phyloP scores from a whole-genome alignment of 2,113 vertebrate genomes.

The Neoarius graeffei region DNA sequence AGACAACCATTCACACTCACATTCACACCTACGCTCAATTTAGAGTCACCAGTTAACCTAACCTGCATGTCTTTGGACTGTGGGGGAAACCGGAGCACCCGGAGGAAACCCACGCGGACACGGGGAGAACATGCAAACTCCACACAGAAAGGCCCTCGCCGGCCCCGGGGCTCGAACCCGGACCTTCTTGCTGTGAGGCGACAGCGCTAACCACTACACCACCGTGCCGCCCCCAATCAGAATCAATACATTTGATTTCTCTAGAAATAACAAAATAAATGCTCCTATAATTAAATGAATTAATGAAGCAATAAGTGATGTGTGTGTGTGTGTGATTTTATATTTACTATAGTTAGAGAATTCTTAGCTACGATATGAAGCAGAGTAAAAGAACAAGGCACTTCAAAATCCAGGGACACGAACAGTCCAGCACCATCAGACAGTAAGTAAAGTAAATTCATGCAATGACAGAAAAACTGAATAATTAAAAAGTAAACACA shows the following conservation, averaged over 20 bases:
- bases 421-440: background rate
- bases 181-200: too few species aligned
- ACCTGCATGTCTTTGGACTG: too few species aligned
- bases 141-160: too few species aligned
- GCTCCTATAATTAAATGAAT: background rate
- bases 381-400: background rate
- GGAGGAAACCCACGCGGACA: too few species aligned
- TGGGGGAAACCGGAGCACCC: too few species aligned
- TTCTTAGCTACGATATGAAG: background rate
- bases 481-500: background rate
- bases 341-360: background rate
- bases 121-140: too few species aligned
- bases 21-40: too few species aligned
- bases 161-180: too few species aligned
- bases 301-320: background rate
- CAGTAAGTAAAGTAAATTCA: background rate
- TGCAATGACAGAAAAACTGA: background rate
- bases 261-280: background rate
- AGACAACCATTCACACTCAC: too few species aligned
- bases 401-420: background rate
- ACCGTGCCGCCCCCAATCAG: too few species aligned
- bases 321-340: background rate
- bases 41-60: too few species aligned
- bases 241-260: background rate
- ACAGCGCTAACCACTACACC: too few species aligned